phyloP scores from a whole-genome alignment of 2,113 vertebrate genomes.

The Tenrec ecaudatus region DNA sequence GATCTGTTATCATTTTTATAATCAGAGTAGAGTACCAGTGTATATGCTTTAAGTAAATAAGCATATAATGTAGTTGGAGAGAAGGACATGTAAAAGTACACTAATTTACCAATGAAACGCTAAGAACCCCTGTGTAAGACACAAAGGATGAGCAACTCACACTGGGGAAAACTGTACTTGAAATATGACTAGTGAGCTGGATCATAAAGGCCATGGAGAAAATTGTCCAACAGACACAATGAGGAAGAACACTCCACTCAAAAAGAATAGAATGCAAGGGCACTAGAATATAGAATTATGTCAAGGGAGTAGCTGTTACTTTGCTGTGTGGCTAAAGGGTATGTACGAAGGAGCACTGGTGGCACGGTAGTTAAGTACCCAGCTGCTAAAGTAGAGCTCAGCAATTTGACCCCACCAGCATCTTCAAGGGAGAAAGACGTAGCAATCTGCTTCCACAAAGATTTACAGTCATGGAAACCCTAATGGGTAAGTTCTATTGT shows the following conservation, averaged over 20 bases:
- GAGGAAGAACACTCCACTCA: not conserved
- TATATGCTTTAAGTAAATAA: conserved; percentile 4
- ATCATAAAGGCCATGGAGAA: not conserved
- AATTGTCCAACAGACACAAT: not conserved
- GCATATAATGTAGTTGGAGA: not conserved
- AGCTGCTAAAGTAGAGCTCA: not conserved
- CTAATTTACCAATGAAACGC: not conserved
- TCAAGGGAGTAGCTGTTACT: not conserved
- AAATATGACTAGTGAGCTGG: not conserved
- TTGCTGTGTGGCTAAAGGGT: not conserved
- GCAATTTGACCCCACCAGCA: not conserved
- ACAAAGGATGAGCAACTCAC: not conserved
- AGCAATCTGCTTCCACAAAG: not conserved
- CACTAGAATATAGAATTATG: not conserved
- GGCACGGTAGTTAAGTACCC: not conserved
- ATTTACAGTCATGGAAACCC: not conserved
- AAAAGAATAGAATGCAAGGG: not conserved
- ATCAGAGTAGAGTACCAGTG: not conserved
- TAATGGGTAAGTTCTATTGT: not conserved
- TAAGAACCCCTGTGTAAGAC: not conserved
- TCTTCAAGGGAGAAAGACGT: not conserved
- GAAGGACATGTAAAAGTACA: not conserved
- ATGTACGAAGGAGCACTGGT: not conserved
- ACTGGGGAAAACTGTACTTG: not conserved
- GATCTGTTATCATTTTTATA: not conserved